Percentiles rank a stretch among this genome's conserved stretches.
Conservation (phyloP, 1,140 invertebrate species). For the Drosophila baimaii region DNA sequence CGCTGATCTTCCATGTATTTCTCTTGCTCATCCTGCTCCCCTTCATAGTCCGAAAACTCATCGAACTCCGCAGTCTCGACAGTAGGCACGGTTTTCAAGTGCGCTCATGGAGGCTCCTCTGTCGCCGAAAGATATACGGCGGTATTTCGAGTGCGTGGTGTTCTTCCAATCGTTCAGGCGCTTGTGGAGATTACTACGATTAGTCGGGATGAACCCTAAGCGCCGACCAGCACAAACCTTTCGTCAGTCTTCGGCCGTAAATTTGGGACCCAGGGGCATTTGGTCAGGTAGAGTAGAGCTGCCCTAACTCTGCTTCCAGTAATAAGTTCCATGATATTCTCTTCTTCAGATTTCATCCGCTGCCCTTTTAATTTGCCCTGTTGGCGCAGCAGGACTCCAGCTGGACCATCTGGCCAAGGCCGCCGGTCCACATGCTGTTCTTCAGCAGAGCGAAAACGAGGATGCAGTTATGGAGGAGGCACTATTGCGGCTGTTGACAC, state of each 20-base stretch:
- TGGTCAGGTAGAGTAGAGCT: conserved; percentile 65
- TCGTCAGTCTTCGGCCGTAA: conserved; percentile 80
- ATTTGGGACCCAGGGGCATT: conserved; percentile 66
- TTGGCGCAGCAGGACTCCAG: conserved; percentile 83
- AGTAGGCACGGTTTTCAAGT: conserved; percentile 59
- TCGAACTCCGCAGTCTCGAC: conserved; percentile 36
- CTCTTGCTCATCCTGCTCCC: conserved; percentile 45
- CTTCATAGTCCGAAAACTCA: conserved; percentile 38
- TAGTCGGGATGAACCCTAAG: neutral
- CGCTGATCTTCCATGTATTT: neutral
- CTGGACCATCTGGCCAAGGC: conserved; percentile 84
- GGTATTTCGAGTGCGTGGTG: conserved; percentile 75
- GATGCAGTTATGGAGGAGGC: neutral
- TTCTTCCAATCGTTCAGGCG: conserved; percentile 83
- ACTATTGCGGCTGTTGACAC: conserved; percentile 23
- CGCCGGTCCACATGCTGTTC: conserved; percentile 86
- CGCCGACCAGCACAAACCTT: conserved; percentile 55
- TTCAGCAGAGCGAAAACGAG: conserved; percentile 87
- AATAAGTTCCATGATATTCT: neutral
- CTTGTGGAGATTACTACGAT: conserved; percentile 28
- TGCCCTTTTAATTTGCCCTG: conserved; percentile 81
- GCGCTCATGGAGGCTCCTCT: conserved; percentile 58
- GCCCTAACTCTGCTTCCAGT: neutral
- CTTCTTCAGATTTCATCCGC: conserved; percentile 81
- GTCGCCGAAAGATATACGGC: conserved; percentile 55